Evolutionary conservation across 2,797 vertebrate species (phyloP).

Genomic region (Cygnus olor): DNA sequence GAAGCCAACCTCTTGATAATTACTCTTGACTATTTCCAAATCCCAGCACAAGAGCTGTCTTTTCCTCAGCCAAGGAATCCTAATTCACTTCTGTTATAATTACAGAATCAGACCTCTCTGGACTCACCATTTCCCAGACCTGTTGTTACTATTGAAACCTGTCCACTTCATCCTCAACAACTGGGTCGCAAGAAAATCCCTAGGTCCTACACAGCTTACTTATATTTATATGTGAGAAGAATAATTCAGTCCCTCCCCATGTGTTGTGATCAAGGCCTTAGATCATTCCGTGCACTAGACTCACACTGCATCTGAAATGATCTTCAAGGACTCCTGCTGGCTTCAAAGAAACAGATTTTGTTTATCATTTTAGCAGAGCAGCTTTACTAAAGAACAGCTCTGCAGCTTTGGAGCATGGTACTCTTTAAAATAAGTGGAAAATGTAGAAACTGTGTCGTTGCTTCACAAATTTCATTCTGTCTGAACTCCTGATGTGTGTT

Average conservation of each 20-base stretch:
- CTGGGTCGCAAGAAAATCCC: background rate
- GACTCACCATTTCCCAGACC: slow-evolving; percentile 8
- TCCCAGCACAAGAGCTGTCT: slow-evolving; percentile 65
- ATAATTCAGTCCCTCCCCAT: slow-evolving; percentile 36
- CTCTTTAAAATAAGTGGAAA: slow-evolving; percentile 53
- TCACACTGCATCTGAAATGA: slow-evolving; percentile 67
- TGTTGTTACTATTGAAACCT: background rate
- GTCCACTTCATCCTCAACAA: background rate
- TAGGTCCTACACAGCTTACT: background rate
- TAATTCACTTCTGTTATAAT: slow-evolving; percentile 57
- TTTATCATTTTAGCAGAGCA: slow-evolving; percentile 71
- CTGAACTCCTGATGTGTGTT: slow-evolving; percentile 55
- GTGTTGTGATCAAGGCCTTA: slow-evolving; percentile 60
- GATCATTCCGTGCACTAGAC: slow-evolving; percentile 57
- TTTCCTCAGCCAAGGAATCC: slow-evolving; percentile 65
- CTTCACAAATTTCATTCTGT: slow-evolving; percentile 45
- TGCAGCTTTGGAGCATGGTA: slow-evolving; percentile 55
- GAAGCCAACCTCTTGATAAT: slow-evolving; percentile 65
- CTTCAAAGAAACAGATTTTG: slow-evolving; percentile 74
- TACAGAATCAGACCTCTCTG: slow-evolving; percentile 40
- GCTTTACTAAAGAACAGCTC: slow-evolving; percentile 68
- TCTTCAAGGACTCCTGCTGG: slow-evolving; percentile 67
- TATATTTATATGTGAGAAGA: slow-evolving; percentile 25
- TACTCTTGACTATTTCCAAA: slow-evolving; percentile 71
- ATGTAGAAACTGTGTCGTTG: slow-evolving; percentile 65